Conservation (phyloP, 2,797 vertebrate genomes). For the Oreochromis mossambicus region DNA sequence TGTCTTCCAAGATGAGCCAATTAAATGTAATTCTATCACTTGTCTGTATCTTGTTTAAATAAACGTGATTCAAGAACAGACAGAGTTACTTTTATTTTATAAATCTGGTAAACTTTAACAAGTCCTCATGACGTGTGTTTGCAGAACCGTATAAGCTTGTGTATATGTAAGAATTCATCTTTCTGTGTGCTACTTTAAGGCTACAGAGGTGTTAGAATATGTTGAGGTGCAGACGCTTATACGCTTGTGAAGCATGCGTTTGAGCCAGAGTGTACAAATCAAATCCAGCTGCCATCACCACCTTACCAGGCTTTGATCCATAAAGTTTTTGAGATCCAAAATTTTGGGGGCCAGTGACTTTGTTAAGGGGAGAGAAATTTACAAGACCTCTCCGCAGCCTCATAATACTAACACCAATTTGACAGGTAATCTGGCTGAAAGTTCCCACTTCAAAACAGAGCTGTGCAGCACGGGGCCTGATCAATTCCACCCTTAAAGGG, state of each 20-base stretch:
- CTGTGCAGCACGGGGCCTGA: background rate
- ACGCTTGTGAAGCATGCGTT: conserved; percentile 12
- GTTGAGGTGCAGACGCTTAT: conserved; percentile 24
- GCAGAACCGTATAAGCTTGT: background rate
- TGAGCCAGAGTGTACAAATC: conserved; percentile 28
- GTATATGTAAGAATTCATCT: background rate
- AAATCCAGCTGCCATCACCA: conserved; percentile 45
- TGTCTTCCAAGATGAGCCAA: background rate
- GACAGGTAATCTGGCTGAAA: background rate
- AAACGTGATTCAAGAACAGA: background rate
- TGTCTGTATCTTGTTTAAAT: background rate
- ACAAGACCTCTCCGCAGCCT: background rate
- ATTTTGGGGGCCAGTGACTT: background rate
- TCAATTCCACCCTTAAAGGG: background rate
- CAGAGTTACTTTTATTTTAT: background rate
- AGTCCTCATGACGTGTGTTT: background rate
- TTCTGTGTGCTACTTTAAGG: background rate
- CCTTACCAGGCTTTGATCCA: background rate
- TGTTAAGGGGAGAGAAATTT: background rate
- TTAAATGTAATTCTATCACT: background rate
- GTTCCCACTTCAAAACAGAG: background rate
- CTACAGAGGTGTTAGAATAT: conserved; percentile 20
- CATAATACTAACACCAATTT: background rate
- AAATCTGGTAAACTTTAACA: background rate
- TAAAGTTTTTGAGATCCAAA: background rate